Percentiles rank a stretch among this genome's conserved stretches.
Conservation (phyloP, 2,888 invertebrate species). For the Colostygia pectinataria region DNA sequence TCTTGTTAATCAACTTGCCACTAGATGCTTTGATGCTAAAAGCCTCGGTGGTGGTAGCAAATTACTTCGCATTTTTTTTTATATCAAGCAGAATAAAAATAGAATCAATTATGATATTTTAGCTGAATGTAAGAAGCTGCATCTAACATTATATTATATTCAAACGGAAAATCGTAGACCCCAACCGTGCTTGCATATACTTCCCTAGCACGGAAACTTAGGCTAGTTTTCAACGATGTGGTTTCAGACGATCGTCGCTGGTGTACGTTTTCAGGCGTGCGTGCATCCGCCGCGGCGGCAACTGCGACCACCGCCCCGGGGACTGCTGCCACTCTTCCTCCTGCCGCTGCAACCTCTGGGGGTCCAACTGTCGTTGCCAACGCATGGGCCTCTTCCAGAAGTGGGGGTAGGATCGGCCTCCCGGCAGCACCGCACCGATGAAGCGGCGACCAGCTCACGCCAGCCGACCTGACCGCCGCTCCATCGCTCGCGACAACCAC, state of each 20-base stretch:
- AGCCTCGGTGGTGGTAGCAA: too few species aligned
- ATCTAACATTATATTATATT: too few species aligned
- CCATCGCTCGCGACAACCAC: conserved; percentile 67
- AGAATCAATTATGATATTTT: too few species aligned
- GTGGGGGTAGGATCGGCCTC: conserved; percentile 84
- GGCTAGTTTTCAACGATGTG: conserved; percentile 80
- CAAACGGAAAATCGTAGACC: too few species aligned
- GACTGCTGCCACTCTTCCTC: conserved; percentile 94
- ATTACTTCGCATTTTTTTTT: too few species aligned
- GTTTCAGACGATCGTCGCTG: conserved; percentile 92
- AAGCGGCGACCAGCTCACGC: conserved; percentile 67
- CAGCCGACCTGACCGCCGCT: conserved; percentile 75
- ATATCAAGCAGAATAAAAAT: too few species aligned
- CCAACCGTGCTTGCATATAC: not conserved
- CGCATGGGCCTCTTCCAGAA: conserved; percentile 94
- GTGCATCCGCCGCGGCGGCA: conserved; percentile 91
- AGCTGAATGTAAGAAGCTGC: too few species aligned
- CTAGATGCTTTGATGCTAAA: too few species aligned
- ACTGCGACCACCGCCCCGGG: conserved; percentile 92
- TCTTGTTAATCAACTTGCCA: too few species aligned
- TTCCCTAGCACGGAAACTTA: conserved; percentile 59
- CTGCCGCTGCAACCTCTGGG: conserved; percentile 95
- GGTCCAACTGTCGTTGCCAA: conserved; percentile 94
- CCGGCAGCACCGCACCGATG: conserved; percentile 48
- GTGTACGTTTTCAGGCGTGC: conserved; percentile 93